Evolutionary conservation across 1,140 invertebrate species (phyloP), one percentile per base, ranked within the genome.

Genomic region (Zaprionus camerounensis): DNA sequence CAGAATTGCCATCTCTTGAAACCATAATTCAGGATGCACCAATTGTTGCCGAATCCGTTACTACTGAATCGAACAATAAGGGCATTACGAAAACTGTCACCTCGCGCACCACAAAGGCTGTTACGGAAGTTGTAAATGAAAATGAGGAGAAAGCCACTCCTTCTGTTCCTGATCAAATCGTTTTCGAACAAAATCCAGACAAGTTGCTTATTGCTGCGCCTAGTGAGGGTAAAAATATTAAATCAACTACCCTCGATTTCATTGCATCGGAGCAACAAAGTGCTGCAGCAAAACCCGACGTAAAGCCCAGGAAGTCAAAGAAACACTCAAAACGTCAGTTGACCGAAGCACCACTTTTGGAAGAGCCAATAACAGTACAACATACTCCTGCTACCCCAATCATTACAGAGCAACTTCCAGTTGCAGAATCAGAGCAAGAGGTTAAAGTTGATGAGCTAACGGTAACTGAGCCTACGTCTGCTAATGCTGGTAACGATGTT

Each of bases 21-120:
- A 51, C 59, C 22, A 73, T 80, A 11, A 72, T 85, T 58, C 71
- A 80, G 20, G 70, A 90, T 31, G 85, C 87, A 55, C 83, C 87
- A 22, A 17, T 87, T 13, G 70, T 91, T 4, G 79, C 87, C 1
- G 87, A 91, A 61, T 91, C 88, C 1, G 55, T 91, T 13, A 91
- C 86, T 11, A 91, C 82, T 0, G 82, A 91, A 67, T 91, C 86
- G 6, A 91, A 78, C 20, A 78, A 80, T 58, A 81, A 81, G 11
- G 86, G 91, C 26, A 78, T 92, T 31, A 85, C 64, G 7, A 91
- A 86, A 58, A 92, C 87, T n/a, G 82, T 73, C 36, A 91, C 84
- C 2, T 74, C 74, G 5, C 69, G 80, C 5, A 92, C 83, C 9
- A 88, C 82, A 28, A 92, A 82, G 58, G 57, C 71, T 56, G 12